Evolutionary conservation across 2,888 invertebrate species (phyloP).

Genomic region (Diarsia brunnea): DNA sequence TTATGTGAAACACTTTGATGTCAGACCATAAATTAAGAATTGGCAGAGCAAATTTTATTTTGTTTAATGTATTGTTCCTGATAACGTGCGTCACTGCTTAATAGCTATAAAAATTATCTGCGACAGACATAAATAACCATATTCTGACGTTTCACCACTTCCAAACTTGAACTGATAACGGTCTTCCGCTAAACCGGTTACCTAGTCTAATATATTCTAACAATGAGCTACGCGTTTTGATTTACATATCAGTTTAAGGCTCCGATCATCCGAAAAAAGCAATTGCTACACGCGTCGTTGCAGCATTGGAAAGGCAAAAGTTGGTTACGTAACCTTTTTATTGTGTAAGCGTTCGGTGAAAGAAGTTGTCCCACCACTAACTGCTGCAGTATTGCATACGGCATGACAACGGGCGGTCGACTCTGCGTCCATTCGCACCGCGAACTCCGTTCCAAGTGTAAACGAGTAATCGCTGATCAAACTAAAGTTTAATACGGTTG

Average conservation of each 20-base stretch:
- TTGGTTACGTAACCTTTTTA: slow-evolving; percentile 81
- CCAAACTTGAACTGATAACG: slow-evolving; percentile 56
- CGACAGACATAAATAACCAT: not conserved
- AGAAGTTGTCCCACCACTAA: slow-evolving; percentile 78
- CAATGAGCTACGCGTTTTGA: slow-evolving; percentile 34
- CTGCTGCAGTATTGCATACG: slow-evolving; percentile 83
- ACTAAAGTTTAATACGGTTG: slow-evolving; percentile 63
- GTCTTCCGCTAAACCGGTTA: slow-evolving; percentile 54
- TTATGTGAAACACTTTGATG: not conserved
- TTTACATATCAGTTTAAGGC: slow-evolving; percentile 56
- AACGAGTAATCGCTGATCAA: slow-evolving; percentile 52
- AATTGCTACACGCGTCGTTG: slow-evolving; percentile 78
- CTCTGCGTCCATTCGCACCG: slow-evolving; percentile 66
- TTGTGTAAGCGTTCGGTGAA: slow-evolving; percentile 87
- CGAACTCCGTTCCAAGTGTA: slow-evolving; percentile 57
- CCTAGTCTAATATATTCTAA: slow-evolving; percentile 42
- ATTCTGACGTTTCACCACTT: slow-evolving; percentile 15
- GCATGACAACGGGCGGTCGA: slow-evolving; percentile 77
- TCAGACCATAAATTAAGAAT: slow-evolving; percentile 4
- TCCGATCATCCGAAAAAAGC: slow-evolving; percentile 71
- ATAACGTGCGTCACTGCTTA: not conserved
- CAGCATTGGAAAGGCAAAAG: slow-evolving; percentile 86
- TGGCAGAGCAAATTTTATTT: not conserved
- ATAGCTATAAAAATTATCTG: not conserved
- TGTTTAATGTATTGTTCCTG: not conserved